phyloP scores from a whole-genome alignment of 2,888 invertebrate genomes.

The Piscicola geometra region DNA sequence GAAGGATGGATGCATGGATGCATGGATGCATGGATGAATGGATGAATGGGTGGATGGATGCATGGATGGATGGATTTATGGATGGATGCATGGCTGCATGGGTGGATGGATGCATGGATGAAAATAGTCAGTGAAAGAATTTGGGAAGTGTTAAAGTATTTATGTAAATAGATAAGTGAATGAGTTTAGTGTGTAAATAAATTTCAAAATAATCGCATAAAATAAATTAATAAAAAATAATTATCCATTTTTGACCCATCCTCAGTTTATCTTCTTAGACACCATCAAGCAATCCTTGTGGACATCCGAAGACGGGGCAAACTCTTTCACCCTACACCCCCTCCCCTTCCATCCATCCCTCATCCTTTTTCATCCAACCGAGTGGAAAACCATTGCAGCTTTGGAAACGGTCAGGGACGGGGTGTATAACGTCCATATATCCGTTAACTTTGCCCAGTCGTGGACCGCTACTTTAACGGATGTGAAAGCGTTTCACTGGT shows the following conservation, averaged over 20 bases:
- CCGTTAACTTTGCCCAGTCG: neutral
- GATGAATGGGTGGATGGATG: too few species aligned
- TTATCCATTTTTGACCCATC: neutral
- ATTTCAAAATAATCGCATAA: neutral
- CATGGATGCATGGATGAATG: too few species aligned
- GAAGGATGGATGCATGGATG: too few species aligned
- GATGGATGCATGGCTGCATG: too few species aligned
- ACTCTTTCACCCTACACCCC: conserved; percentile 63
- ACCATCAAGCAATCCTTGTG: conserved; percentile 70
- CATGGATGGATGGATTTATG: too few species aligned
- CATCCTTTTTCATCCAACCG: conserved; percentile 70
- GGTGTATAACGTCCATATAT: conserved; percentile 58
- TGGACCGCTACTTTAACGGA: neutral
- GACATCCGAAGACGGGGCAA: conserved; percentile 71
- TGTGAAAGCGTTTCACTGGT: neutral
- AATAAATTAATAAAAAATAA: neutral
- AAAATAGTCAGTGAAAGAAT: too few species aligned
- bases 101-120: too few species aligned
- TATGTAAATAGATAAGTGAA: neutral
- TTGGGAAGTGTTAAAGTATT: too few species aligned
- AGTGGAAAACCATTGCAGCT: conserved; percentile 67
- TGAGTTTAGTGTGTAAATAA: neutral
- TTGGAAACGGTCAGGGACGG: conserved; percentile 68
- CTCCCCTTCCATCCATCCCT: conserved; percentile 74
- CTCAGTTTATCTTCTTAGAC: conserved; percentile 79